phyloP scores from a whole-genome alignment of 2,113 vertebrate genomes.

The Pica pica region DNA sequence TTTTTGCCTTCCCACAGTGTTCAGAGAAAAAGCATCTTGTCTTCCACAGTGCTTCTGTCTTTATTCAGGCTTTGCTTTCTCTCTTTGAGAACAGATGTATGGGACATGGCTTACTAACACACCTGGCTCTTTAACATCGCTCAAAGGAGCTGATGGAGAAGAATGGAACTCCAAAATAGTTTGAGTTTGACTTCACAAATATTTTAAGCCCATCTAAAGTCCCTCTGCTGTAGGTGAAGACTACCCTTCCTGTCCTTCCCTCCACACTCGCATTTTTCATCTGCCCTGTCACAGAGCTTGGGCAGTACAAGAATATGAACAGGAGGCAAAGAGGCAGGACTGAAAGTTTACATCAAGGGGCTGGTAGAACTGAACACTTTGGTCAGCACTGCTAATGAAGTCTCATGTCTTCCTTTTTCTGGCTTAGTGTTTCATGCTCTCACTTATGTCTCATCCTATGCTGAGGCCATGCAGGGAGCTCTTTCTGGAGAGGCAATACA shows the following conservation, averaged over 20 bases:
- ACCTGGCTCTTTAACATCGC: background rate
- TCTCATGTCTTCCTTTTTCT: background rate
- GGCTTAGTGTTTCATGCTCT: background rate
- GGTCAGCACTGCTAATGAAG: background rate
- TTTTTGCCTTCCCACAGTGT: background rate
- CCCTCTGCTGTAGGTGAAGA: background rate
- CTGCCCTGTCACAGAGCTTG: background rate
- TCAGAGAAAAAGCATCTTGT: background rate
- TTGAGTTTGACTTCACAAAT: background rate
- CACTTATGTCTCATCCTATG: accelerated
- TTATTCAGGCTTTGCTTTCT: background rate
- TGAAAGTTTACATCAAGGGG: background rate
- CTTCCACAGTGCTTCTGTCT: background rate
- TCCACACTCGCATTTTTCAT: background rate
- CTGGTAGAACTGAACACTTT: background rate
- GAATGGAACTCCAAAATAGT: background rate
- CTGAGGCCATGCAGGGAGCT: background rate
- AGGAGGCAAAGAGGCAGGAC: background rate
- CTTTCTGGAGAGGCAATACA: background rate
- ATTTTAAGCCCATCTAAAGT: background rate
- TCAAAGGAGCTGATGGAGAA: background rate
- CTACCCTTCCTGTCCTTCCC: background rate
- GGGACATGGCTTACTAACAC: background rate
- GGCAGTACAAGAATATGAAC: background rate
- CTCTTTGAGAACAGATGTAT: background rate